Base-by-base conservation (phyloP, 2,888 invertebrate species). In the Aphidius colemani region DNA sequence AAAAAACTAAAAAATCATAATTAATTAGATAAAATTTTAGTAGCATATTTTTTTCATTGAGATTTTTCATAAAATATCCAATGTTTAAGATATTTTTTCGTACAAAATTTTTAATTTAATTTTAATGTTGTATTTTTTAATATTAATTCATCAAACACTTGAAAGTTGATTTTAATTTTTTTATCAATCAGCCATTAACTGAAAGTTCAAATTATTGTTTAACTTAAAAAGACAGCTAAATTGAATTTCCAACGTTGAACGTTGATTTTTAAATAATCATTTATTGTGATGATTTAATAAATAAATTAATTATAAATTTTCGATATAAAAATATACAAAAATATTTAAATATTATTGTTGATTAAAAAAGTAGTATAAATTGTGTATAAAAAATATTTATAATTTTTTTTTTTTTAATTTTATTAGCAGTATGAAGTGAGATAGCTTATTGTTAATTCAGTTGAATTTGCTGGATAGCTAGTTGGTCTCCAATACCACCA, bases 401-500 rank as follows among this genome's bases (percentile, higher is more conserved):
- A 30, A 43, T n/a, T 41, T 41, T 48, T 6, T 18, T 60, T 10
- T 7, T 40, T 30, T 40, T 8, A 6, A 49, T 11, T 56, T 65
- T 50, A 58, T 86, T 81, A 91, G 81, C 91, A 92, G 76, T 89
- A 91, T 53, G 91, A 91, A 58, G 89, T 90, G 59, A 92, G 83
- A 77, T 90, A 91, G 66, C 86, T 88, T 65, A 92, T 85, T 59
- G 88, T 86, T 56, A 84, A 86, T 74, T 85, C 83, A 71, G 85
- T 89, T 75, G 88, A 85, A 76, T 83, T 87, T 51, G 85, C 82
- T 67, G 90, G 88, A 68, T 88, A 85, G 74, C 90, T 88, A 39
- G 86, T 82, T 40, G 91, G 90, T 76, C 90, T 85, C 91, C 92
- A 93, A 74, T 91, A 92, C 89, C 92, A 91, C 91, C 92, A 92